Evolutionary conservation across 2,797 vertebrate species (phyloP).

Genomic region (Cichlasoma orientale): DNA sequence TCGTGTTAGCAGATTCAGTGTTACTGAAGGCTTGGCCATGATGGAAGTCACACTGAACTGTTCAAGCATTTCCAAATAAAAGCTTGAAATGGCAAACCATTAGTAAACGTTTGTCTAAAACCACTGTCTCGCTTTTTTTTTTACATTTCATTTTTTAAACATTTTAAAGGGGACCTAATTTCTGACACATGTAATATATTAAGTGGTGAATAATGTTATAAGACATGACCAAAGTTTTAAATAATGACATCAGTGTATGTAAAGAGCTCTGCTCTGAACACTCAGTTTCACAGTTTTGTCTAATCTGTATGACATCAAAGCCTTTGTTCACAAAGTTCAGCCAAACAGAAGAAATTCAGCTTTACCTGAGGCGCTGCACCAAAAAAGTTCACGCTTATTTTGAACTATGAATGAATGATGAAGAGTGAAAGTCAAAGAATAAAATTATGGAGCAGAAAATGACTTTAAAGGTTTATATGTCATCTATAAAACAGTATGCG

Average conservation of each 20-base stretch:
- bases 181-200: not conserved
- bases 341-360: not conserved
- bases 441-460: not conserved
- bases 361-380: not conserved
- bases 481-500: no score
- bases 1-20: not conserved
- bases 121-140: not conserved
- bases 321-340: not conserved
- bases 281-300: not conserved
- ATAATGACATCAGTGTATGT: not conserved
- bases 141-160: not conserved
- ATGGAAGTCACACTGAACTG: not conserved
- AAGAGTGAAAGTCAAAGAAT: not conserved
- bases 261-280: not conserved
- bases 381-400: not conserved
- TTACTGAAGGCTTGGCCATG: not conserved
- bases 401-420: fast-evolving
- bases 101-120: not conserved
- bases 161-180: not conserved
- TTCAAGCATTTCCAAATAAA: not conserved
- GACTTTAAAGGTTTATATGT: no score
- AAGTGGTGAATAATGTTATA: not conserved
- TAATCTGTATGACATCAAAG: not conserved
- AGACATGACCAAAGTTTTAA: not conserved
- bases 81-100: not conserved